Evolutionary conservation across 2,888 invertebrate genomes (phyloP).

Genomic region (Isotomurus palustris): DNA sequence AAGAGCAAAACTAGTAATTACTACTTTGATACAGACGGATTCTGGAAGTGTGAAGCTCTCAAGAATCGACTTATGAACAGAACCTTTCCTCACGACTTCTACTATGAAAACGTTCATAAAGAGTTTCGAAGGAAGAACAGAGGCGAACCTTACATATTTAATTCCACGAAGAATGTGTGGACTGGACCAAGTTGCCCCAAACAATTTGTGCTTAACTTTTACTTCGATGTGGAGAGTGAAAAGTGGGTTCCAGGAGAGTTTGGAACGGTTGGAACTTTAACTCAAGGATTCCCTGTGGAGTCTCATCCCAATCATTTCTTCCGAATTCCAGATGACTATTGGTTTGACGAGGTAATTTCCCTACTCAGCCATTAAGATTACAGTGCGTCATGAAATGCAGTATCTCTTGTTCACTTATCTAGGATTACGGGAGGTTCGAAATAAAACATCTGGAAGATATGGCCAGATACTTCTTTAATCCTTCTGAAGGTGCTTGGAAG

Average conservation of each 20-base stretch:
- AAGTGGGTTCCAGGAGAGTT: not conserved
- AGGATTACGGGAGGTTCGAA: conserved; percentile 16
- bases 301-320: conserved; percentile 6
- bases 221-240: conserved; percentile 10
- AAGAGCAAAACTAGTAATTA: conserved; percentile 13
- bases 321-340: conserved; percentile 15
- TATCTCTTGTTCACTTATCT: not conserved
- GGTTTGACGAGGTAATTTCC: conserved; percentile 16
- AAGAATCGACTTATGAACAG: conserved; percentile 1
- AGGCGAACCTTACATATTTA: conserved; percentile 5
- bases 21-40: conserved; percentile 11
- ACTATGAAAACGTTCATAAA: conserved; percentile 10
- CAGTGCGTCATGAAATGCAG: not conserved
- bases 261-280: not conserved
- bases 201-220: conserved; percentile 10
- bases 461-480: conserved; percentile 12
- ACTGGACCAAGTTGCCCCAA: conserved; percentile 9
- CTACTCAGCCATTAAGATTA: too few species aligned
- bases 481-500: conserved; percentile 19
- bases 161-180: conserved; percentile 16
- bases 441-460: conserved; percentile 9
- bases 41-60: conserved; percentile 4
- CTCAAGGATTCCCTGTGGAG: not conserved
- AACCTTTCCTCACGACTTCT: conserved; percentile 19
- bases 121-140: conserved; percentile 12